These are phyloP conservation scores for Silurus lanzhouensis DNA, from an alignment of 2,797 vertebrate species.

Conservation along the genomic window DNA sequence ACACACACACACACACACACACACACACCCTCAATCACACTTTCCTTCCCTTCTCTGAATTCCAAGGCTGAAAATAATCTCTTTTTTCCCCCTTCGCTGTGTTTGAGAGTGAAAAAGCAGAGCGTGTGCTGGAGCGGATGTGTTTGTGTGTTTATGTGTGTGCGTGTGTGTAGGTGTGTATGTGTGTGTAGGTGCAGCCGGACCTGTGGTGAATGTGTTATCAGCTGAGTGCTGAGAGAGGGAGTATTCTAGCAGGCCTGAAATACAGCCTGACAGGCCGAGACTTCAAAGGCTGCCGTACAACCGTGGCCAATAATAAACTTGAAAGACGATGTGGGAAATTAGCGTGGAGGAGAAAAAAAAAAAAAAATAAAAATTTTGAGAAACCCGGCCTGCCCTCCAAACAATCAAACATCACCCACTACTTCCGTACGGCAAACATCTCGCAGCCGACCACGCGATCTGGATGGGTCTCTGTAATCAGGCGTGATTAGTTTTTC, in stretches of 20 bases:
- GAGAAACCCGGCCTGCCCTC: constrained; percentile 53
- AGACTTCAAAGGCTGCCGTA: constrained; percentile 77
- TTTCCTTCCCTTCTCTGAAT: constrained; percentile 39
- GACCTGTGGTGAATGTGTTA: constrained; percentile 61
- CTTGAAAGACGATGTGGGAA: constrained; percentile 73
- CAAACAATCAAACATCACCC: constrained; percentile 46
- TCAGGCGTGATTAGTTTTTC: constrained; percentile 45
- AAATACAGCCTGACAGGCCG: constrained; percentile 76
- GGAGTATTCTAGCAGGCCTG: constrained; percentile 71
- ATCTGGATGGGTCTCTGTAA: constrained; percentile 25
- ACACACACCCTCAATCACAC: background rate
- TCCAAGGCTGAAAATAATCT: constrained; percentile 53
- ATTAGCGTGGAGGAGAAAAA: constrained; percentile 59
- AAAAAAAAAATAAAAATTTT: constrained; percentile 26
- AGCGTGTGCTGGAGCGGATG: constrained; percentile 39
- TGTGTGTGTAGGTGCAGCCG: constrained; percentile 52
- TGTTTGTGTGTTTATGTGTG: constrained; percentile 48
- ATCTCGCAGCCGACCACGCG: constrained; percentile 11
- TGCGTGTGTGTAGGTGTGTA: constrained; percentile 25
- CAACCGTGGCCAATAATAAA: constrained; percentile 70
- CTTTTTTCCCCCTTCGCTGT: constrained; percentile 44
- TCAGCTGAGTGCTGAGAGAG: constrained; percentile 69
- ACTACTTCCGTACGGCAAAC: constrained; percentile 31
- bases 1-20: no score
- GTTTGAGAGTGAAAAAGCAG: constrained; percentile 19